Evolutionary conservation across 2,888 invertebrate genomes (phyloP), one percentile per base, ranked within the genome.

Genomic region (Gandaritis pyraliata): DNA sequence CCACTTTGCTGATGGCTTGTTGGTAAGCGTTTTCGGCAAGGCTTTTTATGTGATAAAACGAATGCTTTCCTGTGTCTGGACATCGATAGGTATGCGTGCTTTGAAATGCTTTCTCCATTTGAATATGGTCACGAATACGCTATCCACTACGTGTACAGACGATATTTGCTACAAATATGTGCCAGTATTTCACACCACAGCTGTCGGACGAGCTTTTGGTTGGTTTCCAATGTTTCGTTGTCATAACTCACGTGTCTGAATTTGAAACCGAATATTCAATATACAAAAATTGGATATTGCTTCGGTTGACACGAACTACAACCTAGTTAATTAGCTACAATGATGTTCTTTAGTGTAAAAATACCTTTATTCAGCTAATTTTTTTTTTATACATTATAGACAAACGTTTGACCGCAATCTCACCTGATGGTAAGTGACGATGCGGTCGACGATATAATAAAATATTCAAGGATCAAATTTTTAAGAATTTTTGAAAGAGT

Each of bases 11-110:
- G 23, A 65, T 62, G 38, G 73, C 70, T 76, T 74, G 71, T 75
- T 75, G 75, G 64, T 47, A 59, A 67, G 68, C 76, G 82, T 81
- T 84, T 85, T 78, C 82, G 83, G 83, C 78, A 78, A 78, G 81
- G 83, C 78, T 80, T 77, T 68, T 83, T 83, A 76, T 83, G 79
- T 82, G 83, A 86, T 87, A 87, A 88, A 88, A 86, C 71, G 79
- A 85, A 86, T 80, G 80, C 73, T 84, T 87, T 86, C 82, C 84
- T 80, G 78, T 78, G 74, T 78, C 78, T 86, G 80, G 79, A 79
- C 76, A 79, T 80, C 77, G 73, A 85, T 80, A 75, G 75, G 72
- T 54, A 57, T 49, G 13, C 18, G 18, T 43, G 13, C 13, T 23
- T 43, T 52, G 47, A 33, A 33, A 8, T 47, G 41, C 1, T 41